Percentiles rank a stretch among this genome's conserved stretches.
These are phyloP conservation scores for Colius striatus DNA, from an alignment of 2,113 vertebrate genomes.

Conservation along the genomic window DNA sequence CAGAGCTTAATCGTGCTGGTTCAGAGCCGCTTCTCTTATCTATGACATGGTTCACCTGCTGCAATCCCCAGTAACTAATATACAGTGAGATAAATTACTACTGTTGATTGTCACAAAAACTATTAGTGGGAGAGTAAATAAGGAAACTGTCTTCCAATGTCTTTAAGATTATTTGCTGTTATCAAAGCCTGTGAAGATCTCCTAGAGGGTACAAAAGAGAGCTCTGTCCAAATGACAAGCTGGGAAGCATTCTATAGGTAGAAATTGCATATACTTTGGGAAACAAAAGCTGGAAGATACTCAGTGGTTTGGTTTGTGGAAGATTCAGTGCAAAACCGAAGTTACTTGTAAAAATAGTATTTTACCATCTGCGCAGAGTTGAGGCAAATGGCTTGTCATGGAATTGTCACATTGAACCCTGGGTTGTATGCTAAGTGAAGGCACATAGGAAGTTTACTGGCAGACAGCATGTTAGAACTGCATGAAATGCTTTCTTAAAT, in stretches of 20 bases:
- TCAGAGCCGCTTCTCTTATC: neutral
- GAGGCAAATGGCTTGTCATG: neutral
- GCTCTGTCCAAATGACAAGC: neutral
- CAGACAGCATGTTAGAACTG: neutral
- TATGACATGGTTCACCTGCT: neutral
- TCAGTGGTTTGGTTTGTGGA: neutral
- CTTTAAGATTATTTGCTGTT: neutral
- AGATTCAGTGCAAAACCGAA: neutral
- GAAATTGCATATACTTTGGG: neutral
- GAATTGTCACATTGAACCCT: neutral
- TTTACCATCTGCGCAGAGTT: neutral
- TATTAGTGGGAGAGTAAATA: neutral
- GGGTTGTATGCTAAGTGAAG: neutral
- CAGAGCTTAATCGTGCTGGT: neutral
- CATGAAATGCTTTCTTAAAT: neutral
- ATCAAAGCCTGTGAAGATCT: neutral
- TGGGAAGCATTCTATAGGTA: neutral
- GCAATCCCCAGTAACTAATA: neutral
- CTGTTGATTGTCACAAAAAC: neutral
- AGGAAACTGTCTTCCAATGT: neutral
- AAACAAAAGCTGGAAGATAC: neutral
- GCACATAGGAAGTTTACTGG: neutral
- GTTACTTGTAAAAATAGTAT: neutral
- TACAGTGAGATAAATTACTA: neutral
- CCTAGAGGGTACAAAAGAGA: neutral